Evolutionary conservation across 2,797 vertebrate species (phyloP), one percentile per base, ranked within the genome.

Genomic region (Scomberomorus guttatus): DNA sequence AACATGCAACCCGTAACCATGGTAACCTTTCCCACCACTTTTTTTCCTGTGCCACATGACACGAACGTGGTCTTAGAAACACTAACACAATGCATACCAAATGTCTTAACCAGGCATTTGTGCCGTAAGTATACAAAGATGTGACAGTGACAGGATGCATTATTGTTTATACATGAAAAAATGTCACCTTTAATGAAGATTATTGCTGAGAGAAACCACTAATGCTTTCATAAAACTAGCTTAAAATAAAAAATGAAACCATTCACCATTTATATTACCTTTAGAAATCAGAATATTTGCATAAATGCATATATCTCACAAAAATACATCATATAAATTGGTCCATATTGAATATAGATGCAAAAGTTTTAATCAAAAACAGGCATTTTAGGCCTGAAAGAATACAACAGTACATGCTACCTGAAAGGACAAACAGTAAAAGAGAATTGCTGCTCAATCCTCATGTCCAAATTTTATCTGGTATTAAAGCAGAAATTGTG

Each of bases 1-100:
- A 84, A 80, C 69, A 79, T 66, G 51, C 25, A 2, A 27, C 62
- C n/a, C 11, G 88, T 83, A 72, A 67, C 88, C 80, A 85, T 89
- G 75, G 85, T 70, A 81, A 85, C 85, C 13, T 62, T 39, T 77
- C 52, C 59, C 59, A 79, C 66, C 61, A 13, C 32, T 69, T 5
- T 25, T 34, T 60, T 58, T 39, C 51, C 44, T 0, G 7, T 51
- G 32, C 34, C 14, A 24, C 52, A 24, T 81, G 76, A 85, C 29
- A 20, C 42, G 25, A 66, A 24, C 59, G 2, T 29, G 48, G 32
- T 57, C 29, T 22, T 27, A 51, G 27, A 61, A 55, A 71, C 58
- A 61, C 52, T 61, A 44, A 78, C 67, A 58, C 9, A 57, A 62
- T 27, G n/a, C 2, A 60, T 15, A 44, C 24, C 65, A 68, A 44